Evolutionary conservation across 2,113 vertebrate species (phyloP).

Genomic region (Kryptolebias marmoratus): DNA sequence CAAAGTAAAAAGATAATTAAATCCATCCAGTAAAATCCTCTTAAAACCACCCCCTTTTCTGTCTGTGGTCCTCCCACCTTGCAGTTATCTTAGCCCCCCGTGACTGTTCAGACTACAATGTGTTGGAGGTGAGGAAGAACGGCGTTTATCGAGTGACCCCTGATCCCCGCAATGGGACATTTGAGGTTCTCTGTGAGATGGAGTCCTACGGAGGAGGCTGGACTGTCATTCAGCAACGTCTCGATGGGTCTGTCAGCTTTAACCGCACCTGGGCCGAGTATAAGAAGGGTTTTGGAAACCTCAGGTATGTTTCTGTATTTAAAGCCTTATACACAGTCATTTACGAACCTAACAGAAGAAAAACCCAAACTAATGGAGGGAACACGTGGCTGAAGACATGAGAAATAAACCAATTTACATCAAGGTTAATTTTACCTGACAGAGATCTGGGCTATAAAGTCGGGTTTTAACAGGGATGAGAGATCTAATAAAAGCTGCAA

Average conservation of each 20-base stretch:
- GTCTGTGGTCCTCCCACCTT: constrained; percentile 21
- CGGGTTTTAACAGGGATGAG: not conserved
- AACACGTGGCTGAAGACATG: not conserved
- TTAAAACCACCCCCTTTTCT: constrained; percentile 26
- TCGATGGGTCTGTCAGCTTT: constrained; percentile 90
- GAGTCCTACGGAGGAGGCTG: constrained; percentile 90
- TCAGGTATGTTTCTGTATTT: constrained; percentile 61
- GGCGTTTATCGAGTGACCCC: constrained; percentile 87
- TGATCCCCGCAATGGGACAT: constrained; percentile 84
- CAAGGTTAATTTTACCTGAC: not conserved
- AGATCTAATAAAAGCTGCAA: constrained; percentile 15
- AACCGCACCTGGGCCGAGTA: constrained; percentile 93
- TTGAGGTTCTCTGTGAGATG: constrained; percentile 94
- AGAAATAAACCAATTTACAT: constrained; percentile 4
- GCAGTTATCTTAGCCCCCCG: constrained; percentile 78
- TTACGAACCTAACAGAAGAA: not conserved
- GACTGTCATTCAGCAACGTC: constrained; percentile 90
- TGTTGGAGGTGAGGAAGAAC: constrained; percentile 77
- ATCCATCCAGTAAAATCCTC: constrained; percentile 33
- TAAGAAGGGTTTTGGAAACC: constrained; percentile 92
- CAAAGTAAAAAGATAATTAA: constrained; percentile 36
- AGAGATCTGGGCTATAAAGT: not conserved
- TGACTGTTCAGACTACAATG: constrained; percentile 91
- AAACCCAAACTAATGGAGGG: not conserved
- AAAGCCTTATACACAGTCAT: not conserved